A percentile compares a stretch with the other conserved stretches of the same genome.
Conservation (phyloP, 2,797 vertebrate species). For the Stomatorhinus walkeri region DNA sequence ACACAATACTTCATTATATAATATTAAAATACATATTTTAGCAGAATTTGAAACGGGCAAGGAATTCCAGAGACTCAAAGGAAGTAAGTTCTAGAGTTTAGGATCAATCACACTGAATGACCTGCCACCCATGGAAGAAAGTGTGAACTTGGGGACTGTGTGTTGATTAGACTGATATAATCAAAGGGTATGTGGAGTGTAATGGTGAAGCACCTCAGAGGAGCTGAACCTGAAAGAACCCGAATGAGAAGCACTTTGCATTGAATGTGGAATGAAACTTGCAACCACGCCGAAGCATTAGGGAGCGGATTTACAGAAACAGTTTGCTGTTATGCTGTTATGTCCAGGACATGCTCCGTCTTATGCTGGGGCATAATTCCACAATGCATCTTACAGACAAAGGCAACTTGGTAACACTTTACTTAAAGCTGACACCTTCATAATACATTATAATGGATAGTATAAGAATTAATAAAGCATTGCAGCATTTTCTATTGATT, state of each 20-base stretch:
- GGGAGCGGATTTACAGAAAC: neutral
- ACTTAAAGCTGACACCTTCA: neutral
- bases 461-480: neutral
- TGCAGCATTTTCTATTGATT: neutral
- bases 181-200: neutral
- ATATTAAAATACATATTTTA: neutral
- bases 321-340: neutral
- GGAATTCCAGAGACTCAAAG: neutral
- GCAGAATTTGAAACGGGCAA: neutral
- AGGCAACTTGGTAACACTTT: neutral
- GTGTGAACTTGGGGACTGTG: neutral
- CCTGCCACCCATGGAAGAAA: neutral
- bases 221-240: neutral
- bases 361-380: neutral
- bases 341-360: neutral
- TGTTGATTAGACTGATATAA: neutral
- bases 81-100: neutral
- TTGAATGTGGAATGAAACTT: neutral
- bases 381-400: neutral
- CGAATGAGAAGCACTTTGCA: neutral
- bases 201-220: neutral
- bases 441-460: neutral
- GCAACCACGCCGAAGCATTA: neutral
- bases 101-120: neutral
- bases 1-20: neutral